Evolutionary conservation across 2,888 invertebrate genomes (phyloP).

Genomic region (Leucoma salicis): DNA sequence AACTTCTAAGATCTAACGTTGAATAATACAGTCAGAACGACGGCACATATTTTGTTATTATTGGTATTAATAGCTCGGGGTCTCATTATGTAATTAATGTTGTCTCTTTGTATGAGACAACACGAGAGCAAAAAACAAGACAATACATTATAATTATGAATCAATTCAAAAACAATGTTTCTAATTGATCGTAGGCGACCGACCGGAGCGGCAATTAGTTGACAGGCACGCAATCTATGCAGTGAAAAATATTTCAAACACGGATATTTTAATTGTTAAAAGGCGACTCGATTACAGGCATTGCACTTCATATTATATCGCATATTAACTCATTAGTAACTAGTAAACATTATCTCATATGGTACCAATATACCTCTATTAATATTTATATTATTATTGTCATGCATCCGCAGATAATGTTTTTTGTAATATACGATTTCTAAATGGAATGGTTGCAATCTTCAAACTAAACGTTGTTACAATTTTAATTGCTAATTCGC

Average conservation of each 20-base stretch:
- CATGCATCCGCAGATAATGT: background rate
- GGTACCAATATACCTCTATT: constrained; percentile 8
- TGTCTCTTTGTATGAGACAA: constrained; percentile 26
- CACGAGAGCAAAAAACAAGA: constrained; percentile 41
- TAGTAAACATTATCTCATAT: constrained; percentile 19
- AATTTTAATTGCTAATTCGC: background rate
- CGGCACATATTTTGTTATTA: constrained; percentile 11
- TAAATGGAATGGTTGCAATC: too few species aligned
- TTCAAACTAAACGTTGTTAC: background rate
- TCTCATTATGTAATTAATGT: constrained; percentile 21
- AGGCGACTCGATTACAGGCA: constrained; percentile 10
- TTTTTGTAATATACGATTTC: too few species aligned
- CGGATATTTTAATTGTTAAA: constrained; percentile 25
- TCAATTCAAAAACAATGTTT: constrained; percentile 58
- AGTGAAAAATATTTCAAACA: constrained; percentile 25
- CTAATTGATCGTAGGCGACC: constrained; percentile 61
- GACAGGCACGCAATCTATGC: constrained; percentile 32
- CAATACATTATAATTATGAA: constrained; percentile 53
- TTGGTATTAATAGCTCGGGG: constrained; percentile 22
- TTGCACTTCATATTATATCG: constrained; percentile 13
- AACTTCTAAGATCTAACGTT: constrained; percentile 7
- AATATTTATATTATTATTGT: background rate
- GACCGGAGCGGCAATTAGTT: constrained; percentile 21
- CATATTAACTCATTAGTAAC: constrained; percentile 20
- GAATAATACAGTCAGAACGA: constrained; percentile 6